Evolutionary conservation across 2,888 invertebrate species (phyloP), one percentile per base, ranked within the genome.

Genomic region (Poecilobothrus nobilitatus): DNA sequence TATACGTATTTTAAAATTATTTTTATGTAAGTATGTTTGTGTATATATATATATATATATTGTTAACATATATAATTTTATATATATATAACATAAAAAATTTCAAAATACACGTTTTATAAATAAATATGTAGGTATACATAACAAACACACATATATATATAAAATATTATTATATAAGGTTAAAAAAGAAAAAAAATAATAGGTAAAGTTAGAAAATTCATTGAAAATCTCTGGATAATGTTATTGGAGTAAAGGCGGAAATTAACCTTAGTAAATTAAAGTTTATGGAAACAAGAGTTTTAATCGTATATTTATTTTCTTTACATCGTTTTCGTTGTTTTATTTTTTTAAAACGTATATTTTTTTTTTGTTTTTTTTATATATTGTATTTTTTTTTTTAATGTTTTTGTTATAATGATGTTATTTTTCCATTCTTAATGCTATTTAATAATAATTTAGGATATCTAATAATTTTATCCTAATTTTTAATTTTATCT

Each of bases 181-280:
- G 9, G 41, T 41, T 41, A 15, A 12, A 41, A 3, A 41, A 53
- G 18, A 53, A 53, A 53, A 18, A 6, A 18, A 53, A 27, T 27
- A 27, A 27, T 27, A 27, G 27, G 27, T 53, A 53, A 18, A 53
- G 53, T 12, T 18, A 12, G 15, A 15, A 41, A 41, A 41, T 41
- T 41, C 53, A 53, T 18, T 53, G 53, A 53, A 53, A 41, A 53
- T 53, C 53, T 53, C 53, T 53, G 53, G 53, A 53, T 53, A 53
- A 53, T 53, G 18, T 53, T 53, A 53, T 53, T 53, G 53, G 15
- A 53, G 53, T 12, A 53, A 53, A 12, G 6, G 6, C 53, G 53
- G 53, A 53, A 53, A 53, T 53, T 53, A 53, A 53, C 53, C 53
- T 53, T 53, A 53, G 53, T 53, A 53, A 53, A 53, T 53, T 53